Base-by-base conservation (phyloP, 2,888 invertebrate genomes). In the Geotrupes spiniger region DNA sequence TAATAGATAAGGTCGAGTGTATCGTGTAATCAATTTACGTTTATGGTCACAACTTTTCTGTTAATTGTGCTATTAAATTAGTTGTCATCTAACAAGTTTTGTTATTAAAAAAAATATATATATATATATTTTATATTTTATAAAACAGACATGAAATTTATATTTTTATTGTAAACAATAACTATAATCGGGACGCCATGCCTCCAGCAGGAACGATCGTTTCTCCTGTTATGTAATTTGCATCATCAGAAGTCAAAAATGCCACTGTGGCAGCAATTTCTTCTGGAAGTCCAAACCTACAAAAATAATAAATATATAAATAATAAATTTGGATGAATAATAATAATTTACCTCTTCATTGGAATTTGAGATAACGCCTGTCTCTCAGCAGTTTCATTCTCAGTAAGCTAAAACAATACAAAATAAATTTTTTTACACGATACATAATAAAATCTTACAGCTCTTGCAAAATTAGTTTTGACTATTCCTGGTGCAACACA, bases 401-500 rank as follows among this genome's bases (percentile, higher is more conserved):
- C 26, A 55, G 57, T n/a, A 62, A 21, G 57, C 58, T n/a, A 37
- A 47, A 54, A 54, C n/a, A 43, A 42, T 36, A 11, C 29, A 36
- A 9, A 27, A 25, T 27, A 33, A 6, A 37, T 16, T n/a, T 16
- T 25, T 37, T 14, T 15, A 15, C 17, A 17, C 9, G 16, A 37
- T 45, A 5, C 93, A 0, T 96, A 10, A 38, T 12, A 26, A 42
- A 15, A 46, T 76, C 80, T 80, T 78, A 91, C 89, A 39, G 85
- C 76, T 53, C 76, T 69, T 2, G 95, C 88, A 76, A 98, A 97
- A 66, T 88, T 91, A 0, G 97, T 98, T 62, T 86, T 80, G 37
- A 98, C 87, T 36, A 97, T 76, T 31, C 98, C 97, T 26, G 98
- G 96, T 12, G 94, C 92, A 26, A 98, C 79, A 62, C 89, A 88